A percentile compares a stretch with the other conserved stretches of the same genome.
Evolutionary conservation across 2,113 vertebrate genomes (phyloP).

Genomic region (Meles meles): DNA sequence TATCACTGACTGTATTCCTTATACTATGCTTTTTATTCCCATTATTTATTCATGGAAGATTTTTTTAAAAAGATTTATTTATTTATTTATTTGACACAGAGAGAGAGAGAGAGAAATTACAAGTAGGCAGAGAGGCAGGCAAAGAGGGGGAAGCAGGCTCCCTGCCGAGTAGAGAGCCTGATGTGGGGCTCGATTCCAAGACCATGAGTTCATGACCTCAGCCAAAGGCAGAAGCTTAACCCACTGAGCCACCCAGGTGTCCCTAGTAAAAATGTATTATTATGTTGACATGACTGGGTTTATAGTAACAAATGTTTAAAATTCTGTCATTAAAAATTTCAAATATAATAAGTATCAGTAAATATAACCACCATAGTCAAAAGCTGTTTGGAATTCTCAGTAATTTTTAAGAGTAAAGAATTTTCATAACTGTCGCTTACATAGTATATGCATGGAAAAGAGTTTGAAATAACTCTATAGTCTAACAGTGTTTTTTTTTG

Average conservation of each 20-base stretch:
- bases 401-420: conserved; percentile 1
- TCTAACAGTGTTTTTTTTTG: not conserved
- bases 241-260: no score
- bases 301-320: not conserved
- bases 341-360: not conserved
- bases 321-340: not conserved
- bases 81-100: no score
- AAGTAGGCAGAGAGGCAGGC: no score
- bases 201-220: no score
- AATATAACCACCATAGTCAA: not conserved
- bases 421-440: conserved; percentile 12
- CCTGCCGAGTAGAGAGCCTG: no score
- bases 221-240: no score
- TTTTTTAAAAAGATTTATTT: not conserved
- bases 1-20: not conserved
- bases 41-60: not conserved
- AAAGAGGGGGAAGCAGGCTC: no score
- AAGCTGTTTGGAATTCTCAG: not conserved
- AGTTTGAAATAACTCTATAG: not conserved
- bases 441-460: not conserved
- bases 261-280: not conserved
- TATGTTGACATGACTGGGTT: not conserved
- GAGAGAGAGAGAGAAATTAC: no score
- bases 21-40: not conserved
- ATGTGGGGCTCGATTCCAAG: no score